Evolutionary conservation across 2,888 invertebrate species (phyloP).

Genomic region (Nesidiocoris tenuis): DNA sequence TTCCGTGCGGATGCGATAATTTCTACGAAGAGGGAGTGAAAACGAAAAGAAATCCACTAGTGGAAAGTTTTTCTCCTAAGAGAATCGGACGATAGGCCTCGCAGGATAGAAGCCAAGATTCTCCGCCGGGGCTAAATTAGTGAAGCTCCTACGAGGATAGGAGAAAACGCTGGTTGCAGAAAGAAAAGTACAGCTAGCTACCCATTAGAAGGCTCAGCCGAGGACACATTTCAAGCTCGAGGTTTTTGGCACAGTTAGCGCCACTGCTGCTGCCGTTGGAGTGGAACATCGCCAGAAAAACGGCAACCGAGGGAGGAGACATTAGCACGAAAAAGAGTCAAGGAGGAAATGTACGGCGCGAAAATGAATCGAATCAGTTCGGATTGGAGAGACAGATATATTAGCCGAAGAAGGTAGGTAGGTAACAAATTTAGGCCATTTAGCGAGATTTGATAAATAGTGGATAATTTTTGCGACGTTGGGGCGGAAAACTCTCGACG

Average conservation of each 20-base stretch:
- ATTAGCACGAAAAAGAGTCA: not conserved
- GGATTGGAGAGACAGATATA: no score
- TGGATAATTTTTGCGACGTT: no score
- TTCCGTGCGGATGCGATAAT: not conserved
- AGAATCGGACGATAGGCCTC: not conserved
- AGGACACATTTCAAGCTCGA: not conserved
- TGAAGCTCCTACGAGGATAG: not conserved
- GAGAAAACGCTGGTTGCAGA: slow-evolving; percentile 1
- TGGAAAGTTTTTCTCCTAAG: not conserved
- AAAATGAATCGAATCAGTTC: not conserved
- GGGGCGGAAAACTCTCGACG: no score
- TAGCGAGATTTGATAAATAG: no score
- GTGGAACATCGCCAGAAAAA: slow-evolving; percentile 1
- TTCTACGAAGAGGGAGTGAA: not conserved
- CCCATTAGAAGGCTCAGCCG: not conserved
- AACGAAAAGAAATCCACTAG: not conserved
- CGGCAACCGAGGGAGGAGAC: not conserved
- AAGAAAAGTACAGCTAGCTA: not conserved
- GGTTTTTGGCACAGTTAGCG: not conserved
- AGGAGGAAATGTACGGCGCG: not conserved
- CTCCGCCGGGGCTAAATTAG: not conserved
- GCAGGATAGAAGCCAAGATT: not conserved
- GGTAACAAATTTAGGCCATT: no score
- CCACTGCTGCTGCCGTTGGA: not conserved
- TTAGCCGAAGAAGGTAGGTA: no score